phyloP scores from a whole-genome alignment of 2,888 invertebrate species.

The Xanthorhoe designata region DNA sequence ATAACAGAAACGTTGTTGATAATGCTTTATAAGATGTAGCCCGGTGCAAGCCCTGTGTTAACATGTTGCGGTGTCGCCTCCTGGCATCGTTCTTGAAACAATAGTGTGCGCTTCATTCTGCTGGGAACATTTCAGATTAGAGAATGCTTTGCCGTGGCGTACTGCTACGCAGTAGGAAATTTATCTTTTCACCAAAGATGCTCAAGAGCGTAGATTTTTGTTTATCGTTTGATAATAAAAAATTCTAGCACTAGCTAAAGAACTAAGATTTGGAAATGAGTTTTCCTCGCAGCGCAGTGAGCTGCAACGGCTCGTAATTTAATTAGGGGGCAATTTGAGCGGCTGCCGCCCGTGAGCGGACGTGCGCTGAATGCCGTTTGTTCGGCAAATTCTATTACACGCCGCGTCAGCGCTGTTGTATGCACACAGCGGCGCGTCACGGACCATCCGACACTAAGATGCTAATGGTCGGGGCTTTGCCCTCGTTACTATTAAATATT shows the following conservation, averaged over 20 bases:
- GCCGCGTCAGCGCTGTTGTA: constrained; percentile 53
- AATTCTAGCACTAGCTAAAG: background rate
- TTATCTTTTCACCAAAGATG: constrained; percentile 9
- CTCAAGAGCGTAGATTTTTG: background rate
- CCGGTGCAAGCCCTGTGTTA: constrained; percentile 6
- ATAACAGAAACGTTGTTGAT: background rate
- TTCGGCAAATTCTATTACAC: constrained; percentile 72
- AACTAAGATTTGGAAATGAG: constrained; percentile 51
- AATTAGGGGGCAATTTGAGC: constrained; percentile 77
- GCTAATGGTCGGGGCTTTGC: constrained; percentile 45
- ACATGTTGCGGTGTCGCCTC: constrained; percentile 29
- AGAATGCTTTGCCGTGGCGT: constrained; percentile 45
- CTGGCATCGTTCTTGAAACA: constrained; percentile 48
- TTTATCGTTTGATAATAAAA: no score
- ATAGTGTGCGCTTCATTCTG: constrained; percentile 47
- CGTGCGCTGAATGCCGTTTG: constrained; percentile 75
- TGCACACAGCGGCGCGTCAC: constrained; percentile 23
- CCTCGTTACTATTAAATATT: constrained; percentile 42
- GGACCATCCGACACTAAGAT: constrained; percentile 39
- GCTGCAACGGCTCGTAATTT: constrained; percentile 71
- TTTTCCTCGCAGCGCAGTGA: constrained; percentile 52
- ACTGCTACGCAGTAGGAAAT: constrained; percentile 40
- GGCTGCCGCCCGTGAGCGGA: constrained; percentile 59
- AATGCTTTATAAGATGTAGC: constrained; percentile 7
- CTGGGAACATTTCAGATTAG: constrained; percentile 47